A percentile compares a stretch with the other conserved stretches of the same genome.
phyloP scores from a whole-genome alignment of 2,113 vertebrate genomes.

The Prinia subflava region DNA sequence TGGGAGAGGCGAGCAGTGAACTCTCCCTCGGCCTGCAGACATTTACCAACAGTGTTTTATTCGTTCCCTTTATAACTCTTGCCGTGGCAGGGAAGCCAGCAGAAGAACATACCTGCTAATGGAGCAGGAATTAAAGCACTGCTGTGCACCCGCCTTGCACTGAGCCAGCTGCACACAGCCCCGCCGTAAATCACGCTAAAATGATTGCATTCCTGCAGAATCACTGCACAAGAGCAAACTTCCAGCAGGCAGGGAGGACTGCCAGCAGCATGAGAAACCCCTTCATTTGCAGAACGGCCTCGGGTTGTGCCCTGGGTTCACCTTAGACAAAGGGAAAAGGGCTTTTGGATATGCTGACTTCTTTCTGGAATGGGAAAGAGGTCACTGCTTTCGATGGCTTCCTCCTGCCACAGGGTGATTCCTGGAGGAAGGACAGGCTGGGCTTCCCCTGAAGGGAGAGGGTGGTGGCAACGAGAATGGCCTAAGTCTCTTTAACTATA shows the following conservation, averaged over 20 bases:
- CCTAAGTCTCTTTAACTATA: neutral
- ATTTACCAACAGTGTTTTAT: conserved; percentile 36
- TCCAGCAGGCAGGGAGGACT: neutral
- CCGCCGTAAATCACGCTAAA: neutral
- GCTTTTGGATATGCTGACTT: neutral
- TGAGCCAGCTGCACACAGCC: conserved; percentile 31
- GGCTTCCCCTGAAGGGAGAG: accelerated
- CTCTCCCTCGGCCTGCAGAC: neutral
- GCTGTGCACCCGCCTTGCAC: conserved; percentile 26
- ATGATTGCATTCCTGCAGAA: neutral
- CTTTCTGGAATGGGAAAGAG: accelerated
- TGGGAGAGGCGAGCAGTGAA: conserved; percentile 17
- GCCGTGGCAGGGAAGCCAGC: conserved; percentile 1
- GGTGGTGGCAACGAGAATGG: neutral
- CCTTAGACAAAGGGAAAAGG: neutral
- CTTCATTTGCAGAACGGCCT: accelerated
- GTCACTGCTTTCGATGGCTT: neutral
- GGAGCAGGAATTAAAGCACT: conserved; percentile 40
- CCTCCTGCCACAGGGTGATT: neutral
- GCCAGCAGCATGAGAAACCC: neutral
- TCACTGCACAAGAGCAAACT: neutral
- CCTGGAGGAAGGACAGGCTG: neutral
- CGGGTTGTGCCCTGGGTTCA: neutral
- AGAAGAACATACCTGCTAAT: conserved; percentile 4
- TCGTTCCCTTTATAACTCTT: conserved; percentile 7